Conservation (phyloP, 2,888 invertebrate species). For the Eilema caniola region DNA sequence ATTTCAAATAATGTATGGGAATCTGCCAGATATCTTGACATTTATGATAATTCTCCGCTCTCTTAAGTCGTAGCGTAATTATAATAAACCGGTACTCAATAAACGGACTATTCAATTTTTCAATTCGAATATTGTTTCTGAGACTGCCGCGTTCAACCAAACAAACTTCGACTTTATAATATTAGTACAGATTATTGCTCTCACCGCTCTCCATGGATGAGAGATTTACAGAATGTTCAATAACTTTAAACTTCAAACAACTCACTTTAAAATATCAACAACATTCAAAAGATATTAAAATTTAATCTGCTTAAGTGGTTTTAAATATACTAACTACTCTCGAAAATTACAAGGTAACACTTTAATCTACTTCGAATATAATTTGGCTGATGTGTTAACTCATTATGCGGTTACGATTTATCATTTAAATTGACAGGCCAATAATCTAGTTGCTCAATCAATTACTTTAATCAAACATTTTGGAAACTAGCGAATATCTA, state of each 20-base stretch:
- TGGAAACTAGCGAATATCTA: neutral
- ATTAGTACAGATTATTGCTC: neutral
- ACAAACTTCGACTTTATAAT: neutral
- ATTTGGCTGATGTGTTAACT: conserved; percentile 16
- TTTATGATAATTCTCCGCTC: too few species aligned
- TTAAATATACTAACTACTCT: conserved; percentile 11
- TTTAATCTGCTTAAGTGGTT: conserved; percentile 15
- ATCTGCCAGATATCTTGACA: too few species aligned
- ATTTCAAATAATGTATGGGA: too few species aligned
- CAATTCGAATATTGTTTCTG: too few species aligned
- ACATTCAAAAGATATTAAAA: conserved; percentile 8
- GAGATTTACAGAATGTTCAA: neutral
- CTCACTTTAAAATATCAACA: conserved; percentile 5
- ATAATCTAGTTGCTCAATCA: neutral
- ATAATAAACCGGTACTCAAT: too few species aligned
- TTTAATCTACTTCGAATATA: conserved; percentile 10
- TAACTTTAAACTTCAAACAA: neutral
- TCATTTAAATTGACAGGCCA: conserved; percentile 9
- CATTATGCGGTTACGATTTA: conserved; percentile 8
- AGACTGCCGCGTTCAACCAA: too few species aligned
- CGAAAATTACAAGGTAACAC: conserved; percentile 12
- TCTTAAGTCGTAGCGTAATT: too few species aligned
- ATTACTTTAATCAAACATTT: neutral
- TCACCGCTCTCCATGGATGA: neutral
- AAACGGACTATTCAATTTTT: too few species aligned